Conservation (phyloP, 1,140 invertebrate species). For the Ceratina japonica region DNA sequence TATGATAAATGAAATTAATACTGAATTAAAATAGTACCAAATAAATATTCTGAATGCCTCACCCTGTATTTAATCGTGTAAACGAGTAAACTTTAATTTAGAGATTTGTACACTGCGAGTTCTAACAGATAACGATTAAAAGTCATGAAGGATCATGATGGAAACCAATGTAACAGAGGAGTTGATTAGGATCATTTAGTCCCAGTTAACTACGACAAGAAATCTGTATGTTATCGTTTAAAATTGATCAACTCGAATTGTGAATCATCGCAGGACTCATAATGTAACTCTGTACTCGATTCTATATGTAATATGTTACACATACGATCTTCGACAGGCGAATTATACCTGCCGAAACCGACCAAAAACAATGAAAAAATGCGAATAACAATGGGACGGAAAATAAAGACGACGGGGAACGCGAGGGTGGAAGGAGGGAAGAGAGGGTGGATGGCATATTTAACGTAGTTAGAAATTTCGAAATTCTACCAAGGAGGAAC, state of each 20-base stretch:
- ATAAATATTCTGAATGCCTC: too few relatives aligned
- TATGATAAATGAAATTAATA: too few relatives aligned
- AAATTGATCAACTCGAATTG: background rate
- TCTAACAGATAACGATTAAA: background rate
- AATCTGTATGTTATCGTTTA: conserved; percentile 11
- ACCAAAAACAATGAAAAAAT: conserved; percentile 22
- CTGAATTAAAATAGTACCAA: too few relatives aligned
- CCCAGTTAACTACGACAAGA: background rate
- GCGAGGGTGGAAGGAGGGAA: background rate
- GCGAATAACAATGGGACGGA: background rate
- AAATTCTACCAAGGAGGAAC: conserved; percentile 60
- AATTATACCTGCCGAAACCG: conserved; percentile 33
- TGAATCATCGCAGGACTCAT: background rate
- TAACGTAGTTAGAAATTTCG: conserved; percentile 60
- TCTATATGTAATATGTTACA: too few relatives aligned
- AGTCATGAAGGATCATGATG: too few relatives aligned
- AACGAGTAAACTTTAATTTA: background rate
- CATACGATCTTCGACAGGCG: background rate
- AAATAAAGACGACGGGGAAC: background rate
- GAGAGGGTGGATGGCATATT: conserved; percentile 10
- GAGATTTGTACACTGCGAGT: background rate
- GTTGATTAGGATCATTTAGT: too few relatives aligned
- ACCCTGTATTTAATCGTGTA: background rate
- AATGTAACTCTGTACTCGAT: background rate
- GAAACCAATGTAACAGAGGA: too few relatives aligned